Base-by-base conservation (phyloP, 2,113 vertebrate species). In the Albula glossodonta region DNA sequence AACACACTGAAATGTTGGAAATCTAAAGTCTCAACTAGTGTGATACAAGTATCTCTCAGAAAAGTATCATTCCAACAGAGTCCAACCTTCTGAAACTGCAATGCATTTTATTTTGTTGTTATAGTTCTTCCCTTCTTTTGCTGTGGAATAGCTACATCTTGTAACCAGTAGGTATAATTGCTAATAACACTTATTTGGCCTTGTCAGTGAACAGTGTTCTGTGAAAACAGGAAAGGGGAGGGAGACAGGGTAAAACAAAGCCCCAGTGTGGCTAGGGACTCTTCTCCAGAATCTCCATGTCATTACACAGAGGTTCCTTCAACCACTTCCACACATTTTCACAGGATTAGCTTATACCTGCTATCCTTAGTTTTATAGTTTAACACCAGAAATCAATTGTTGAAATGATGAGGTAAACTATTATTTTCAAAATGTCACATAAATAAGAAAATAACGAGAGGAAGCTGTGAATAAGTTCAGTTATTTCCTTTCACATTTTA, bases 111-210 rank as follows among this genome's bases (percentile, higher is more conserved):
- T 60, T 60, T 70, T 74, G 51, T 84, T 89, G 89, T 86, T 88
- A 84, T 89, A 91, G 63, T 90, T 93, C 90, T 91, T 87, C 87
- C 19, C 52, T 51, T 90, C 90, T 89, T 93, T 91, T 91, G 84
- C 86, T 49, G 66, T 84, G 15, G 48, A 86, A 91, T 91, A 93
- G 90, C 90, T 91, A 87, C 86, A 90, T 89, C 86, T 86, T 86
- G 89, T 93, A 93, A 91, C 83, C 81, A 91, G 91, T 87, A 89
- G 89, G 88, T 92, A 90, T 92, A 90, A 93, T 93, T 88, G 92
- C 89, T 92, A 92, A 92, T 93, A 91, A 92, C 87, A 85, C 92
- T 87, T 91, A 90, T 92, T 94, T 91, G 86, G 86, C 81, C 78
- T 84, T 85, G 83, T 90, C 83, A 60, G 70, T 31, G 41, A 86